Percentiles rank a stretch among this genome's conserved stretches.
Conservation (phyloP, 2,888 invertebrate species). For the Capitulum mitella region DNA sequence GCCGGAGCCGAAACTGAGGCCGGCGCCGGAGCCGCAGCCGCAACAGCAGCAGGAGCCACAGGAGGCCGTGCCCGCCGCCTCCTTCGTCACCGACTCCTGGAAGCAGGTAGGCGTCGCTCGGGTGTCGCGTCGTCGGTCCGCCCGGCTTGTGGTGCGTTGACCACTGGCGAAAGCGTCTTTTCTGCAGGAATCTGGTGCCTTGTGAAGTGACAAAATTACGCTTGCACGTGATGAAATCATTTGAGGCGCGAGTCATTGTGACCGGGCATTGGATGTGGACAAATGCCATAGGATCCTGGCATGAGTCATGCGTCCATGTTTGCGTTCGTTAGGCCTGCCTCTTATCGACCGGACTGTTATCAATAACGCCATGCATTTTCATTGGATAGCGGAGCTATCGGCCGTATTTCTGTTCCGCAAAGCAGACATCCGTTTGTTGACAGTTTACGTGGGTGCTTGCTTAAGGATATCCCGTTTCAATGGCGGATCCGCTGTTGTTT, state of each 20-base stretch:
- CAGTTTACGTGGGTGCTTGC: neutral
- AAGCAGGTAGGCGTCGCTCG: neutral
- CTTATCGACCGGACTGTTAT: too few relatives aligned
- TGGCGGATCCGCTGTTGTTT: neutral
- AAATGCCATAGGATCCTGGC: too few relatives aligned
- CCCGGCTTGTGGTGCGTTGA: too few relatives aligned
- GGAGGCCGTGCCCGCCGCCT: neutral
- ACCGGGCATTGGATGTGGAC: too few relatives aligned
- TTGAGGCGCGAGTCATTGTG: too few relatives aligned
- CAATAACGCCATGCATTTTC: neutral
- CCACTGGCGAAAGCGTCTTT: too few relatives aligned
- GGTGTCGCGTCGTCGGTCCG: too few relatives aligned
- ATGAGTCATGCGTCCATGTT: too few relatives aligned
- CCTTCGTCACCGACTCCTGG: slow-evolving; percentile 6
- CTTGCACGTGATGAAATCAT: too few relatives aligned
- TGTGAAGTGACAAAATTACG: too few relatives aligned
- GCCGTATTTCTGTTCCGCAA: neutral
- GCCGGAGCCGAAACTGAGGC: neutral
- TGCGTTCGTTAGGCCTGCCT: too few relatives aligned
- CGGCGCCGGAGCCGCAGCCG: neutral
- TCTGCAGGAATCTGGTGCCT: too few relatives aligned
- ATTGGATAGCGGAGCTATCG: neutral
- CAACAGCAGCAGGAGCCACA: neutral
- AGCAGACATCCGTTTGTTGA: neutral
- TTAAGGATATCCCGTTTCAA: neutral